Percentiles rank a stretch among this genome's conserved stretches.
phyloP scores from a whole-genome alignment of 2,113 vertebrate species.

The Pterocles gutturalis region DNA sequence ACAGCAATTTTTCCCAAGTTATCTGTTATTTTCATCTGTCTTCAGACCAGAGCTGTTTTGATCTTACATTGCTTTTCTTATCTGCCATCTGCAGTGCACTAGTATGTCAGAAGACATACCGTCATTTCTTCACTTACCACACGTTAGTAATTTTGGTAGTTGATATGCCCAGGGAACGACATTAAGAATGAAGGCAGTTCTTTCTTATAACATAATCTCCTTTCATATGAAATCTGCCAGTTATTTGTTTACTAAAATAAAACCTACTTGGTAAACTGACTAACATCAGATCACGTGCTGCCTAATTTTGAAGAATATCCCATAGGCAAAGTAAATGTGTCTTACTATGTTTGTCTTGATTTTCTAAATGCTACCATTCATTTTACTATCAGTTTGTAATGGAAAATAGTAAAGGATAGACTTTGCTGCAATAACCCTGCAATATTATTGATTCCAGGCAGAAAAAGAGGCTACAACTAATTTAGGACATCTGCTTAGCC shows the following conservation, averaged over 20 bases:
- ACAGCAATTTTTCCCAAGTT: not conserved
- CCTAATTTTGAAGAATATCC: slow-evolving; percentile 12
- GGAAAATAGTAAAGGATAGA: not conserved
- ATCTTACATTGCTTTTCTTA: not conserved
- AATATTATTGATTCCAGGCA: not conserved
- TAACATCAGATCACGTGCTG: slow-evolving; percentile 5
- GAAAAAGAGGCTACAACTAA: not conserved
- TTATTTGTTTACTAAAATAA: not conserved
- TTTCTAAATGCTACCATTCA: slow-evolving; percentile 21
- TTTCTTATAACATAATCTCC: not conserved
- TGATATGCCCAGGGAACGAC: not conserved
- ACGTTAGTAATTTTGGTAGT: not conserved
- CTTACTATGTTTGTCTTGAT: slow-evolving; percentile 7
- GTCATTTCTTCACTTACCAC: not conserved
- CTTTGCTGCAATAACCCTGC: not conserved
- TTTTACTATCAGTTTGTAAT: not conserved
- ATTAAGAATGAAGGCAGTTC: not conserved
- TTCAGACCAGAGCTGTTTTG: not conserved
- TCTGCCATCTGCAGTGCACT: not conserved
- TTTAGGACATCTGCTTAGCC: not conserved
- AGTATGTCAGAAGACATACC: not conserved
- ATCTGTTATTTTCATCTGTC: not conserved
- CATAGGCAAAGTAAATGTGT: not conserved
- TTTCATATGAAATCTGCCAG: not conserved
- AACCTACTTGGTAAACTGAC: not conserved